Evolutionary conservation across 1,140 invertebrate genomes (phyloP), one percentile per base, ranked within the genome.

Genomic region (Bursaphelenchus mucronatus): DNA sequence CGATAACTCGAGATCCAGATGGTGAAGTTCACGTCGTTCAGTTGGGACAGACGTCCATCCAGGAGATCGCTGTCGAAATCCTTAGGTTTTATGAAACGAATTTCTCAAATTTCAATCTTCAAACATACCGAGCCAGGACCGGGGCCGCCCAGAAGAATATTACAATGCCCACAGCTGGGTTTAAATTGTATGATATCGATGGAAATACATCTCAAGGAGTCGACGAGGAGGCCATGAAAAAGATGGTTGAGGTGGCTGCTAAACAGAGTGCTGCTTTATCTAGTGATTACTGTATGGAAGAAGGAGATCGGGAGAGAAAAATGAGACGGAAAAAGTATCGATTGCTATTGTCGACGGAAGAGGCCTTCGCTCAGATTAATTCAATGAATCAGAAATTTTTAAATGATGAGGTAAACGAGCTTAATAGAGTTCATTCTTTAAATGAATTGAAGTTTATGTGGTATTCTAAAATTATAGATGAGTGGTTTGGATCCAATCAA

Each of bases 351-450:
- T 64, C 54, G 54, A 65, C 71, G 8, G 74, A 75, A 61, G 71
- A 74, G 53, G 75, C 74, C 7, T 74, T 74, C 62, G 62, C 62
- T 8, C 63, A 68, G 40, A 59, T 74, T 17, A 61, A 74, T 46
- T 50, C 73, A 1, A 56, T 73, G 41, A 67, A 40, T 51, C 41
- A 39, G n/a, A 54, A 76, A 19, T 40, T 13, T 43, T 43, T 19
- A 19, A 74, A 66, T 7, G 43, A 57, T 13, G 69, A 56, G 39
- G 73, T 75, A 21, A 40, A 64, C 30, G 30, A 30, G 30, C 30
- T 30, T 30, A 30, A 30, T 30, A 30, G 5, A 30, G 15, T 0
- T 47, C 19, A 59, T 8, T 13, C 57, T n/a, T 11, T 1, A 15
- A 43, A 43, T 30, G n/a, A 43, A 10, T 43, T n/a, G 40, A 40